Base-by-base conservation (phyloP, 2,888 invertebrate genomes). In the Camponotus fellah region DNA sequence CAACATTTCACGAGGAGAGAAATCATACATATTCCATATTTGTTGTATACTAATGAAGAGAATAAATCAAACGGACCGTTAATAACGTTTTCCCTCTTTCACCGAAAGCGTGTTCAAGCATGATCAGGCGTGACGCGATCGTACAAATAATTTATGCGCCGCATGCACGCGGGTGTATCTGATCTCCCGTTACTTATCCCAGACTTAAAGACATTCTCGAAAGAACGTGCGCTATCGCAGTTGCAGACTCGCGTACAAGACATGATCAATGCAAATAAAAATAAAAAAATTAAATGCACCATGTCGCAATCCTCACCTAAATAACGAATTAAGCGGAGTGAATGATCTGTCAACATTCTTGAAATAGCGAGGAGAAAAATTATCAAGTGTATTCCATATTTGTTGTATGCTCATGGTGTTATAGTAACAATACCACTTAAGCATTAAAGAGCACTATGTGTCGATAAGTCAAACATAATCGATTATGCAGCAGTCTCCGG, bases 61-160 rank as follows among this genome's bases (percentile, higher is more conserved):
- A 14, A 17, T 26, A 46, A 71, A 58, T 58, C 46, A 43, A 43
- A 46, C 2, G 21, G 21, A 69, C 43, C 60, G 68, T 80, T 80
- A 71, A 69, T 79, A 60, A 79, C 26, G 37, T 71, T 46, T 71
- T 49, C 46, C 40, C 21, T 80, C 71, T 60, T 71, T 71, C 60
- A 12, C 43, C 37, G 46, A 80, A 80, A 80, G 60, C 17, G 60
- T 60, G 46, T 62, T 49, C 71, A n/a, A 58, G 66, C 64, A 43
- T 40, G 71, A 71, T 66, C 56, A 66, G 14, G 37, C 17, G 53
- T 53, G 77, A 68, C 43, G 58, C 21, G 40, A n/a, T n/a, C 9
- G n/a, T 26, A 56, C 37, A 46, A 80, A 60, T 60, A 80, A 71
- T 80, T 80, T 71, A 80, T 56, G 32, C 43, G 34, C 4, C 26